Evolutionary conservation across 1,140 invertebrate species (phyloP).

Genomic region (Drosophila lacteicornis): DNA sequence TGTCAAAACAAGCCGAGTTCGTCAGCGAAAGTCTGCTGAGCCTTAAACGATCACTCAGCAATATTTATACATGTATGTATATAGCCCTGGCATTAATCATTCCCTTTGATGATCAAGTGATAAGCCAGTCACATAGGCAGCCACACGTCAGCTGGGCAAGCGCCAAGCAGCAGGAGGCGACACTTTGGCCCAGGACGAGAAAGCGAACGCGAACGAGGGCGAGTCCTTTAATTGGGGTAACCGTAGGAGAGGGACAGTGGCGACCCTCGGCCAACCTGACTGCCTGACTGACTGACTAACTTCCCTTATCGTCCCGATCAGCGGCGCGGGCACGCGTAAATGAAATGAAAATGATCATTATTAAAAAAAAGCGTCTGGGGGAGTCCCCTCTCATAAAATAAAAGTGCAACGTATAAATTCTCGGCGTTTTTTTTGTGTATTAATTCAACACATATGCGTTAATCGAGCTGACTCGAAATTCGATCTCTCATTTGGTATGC

Average conservation of each 20-base stretch:
- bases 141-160: slow-evolving; percentile 79
- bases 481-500: slow-evolving; percentile 59
- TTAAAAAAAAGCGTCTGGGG: slow-evolving; percentile 51
- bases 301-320: slow-evolving; percentile 67
- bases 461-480: slow-evolving; percentile 69
- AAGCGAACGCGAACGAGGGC: slow-evolving; percentile 36
- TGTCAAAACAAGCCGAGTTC: slow-evolving; percentile 54
- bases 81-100: slow-evolving; percentile 64
- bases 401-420: slow-evolving; percentile 69
- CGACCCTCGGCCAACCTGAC: slow-evolving; percentile 35
- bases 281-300: slow-evolving; percentile 27
- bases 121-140: slow-evolving; percentile 70
- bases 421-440: slow-evolving; percentile 41
- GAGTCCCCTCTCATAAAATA: slow-evolving; percentile 49
- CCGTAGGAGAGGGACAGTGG: slow-evolving; percentile 31
- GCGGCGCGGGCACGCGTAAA: slow-evolving; percentile 71
- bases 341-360: slow-evolving; percentile 84
- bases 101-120: slow-evolving; percentile 61
- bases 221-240: slow-evolving; percentile 59
- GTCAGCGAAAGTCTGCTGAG: slow-evolving; percentile 53
- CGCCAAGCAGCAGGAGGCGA: slow-evolving; percentile 79
- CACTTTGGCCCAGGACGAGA: slow-evolving; percentile 44
- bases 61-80: slow-evolving; percentile 32
- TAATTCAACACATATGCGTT: slow-evolving; percentile 80
- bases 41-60: slow-evolving; percentile 75